Percentiles rank a stretch among this genome's conserved stretches.
phyloP scores from a whole-genome alignment of 2,113 vertebrate genomes.

The Pungitius pungitius region DNA sequence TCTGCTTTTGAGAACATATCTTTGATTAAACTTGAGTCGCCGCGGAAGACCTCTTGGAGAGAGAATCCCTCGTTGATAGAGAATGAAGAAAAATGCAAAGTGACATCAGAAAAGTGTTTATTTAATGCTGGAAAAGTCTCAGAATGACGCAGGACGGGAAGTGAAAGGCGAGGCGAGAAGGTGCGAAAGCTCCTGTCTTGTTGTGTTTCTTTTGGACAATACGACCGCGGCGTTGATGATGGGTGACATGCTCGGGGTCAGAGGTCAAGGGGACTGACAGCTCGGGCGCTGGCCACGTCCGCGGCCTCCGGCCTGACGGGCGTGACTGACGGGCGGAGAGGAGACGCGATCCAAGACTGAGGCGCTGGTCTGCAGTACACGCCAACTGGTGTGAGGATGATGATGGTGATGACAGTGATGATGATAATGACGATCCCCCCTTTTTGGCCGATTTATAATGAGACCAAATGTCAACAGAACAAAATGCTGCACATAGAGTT shows the following conservation, averaged over 20 bases:
- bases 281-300: constrained; percentile 1
- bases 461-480: not conserved
- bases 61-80: not conserved
- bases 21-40: not conserved
- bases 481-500: not conserved
- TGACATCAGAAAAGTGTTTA: not conserved
- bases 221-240: constrained; percentile 40
- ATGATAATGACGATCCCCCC: not conserved
- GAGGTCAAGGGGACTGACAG: constrained; percentile 46
- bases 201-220: constrained; percentile 39
- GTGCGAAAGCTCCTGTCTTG: constrained; percentile 35
- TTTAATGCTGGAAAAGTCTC: not conserved
- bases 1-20: not conserved
- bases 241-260: constrained; percentile 44
- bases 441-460: not conserved
- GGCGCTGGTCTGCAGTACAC: not conserved
- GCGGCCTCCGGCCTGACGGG: constrained; percentile 39
- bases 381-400: not conserved
- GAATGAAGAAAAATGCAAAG: not conserved
- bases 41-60: no score
- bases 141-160: constrained; percentile 20
- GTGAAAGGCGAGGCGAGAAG: constrained; percentile 17
- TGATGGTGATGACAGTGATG: constrained; percentile 23
- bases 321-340: constrained; percentile 41
- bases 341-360: constrained; percentile 7